Evolutionary conservation across 2,113 vertebrate species (phyloP).

Genomic region (Heliornis fulica): DNA sequence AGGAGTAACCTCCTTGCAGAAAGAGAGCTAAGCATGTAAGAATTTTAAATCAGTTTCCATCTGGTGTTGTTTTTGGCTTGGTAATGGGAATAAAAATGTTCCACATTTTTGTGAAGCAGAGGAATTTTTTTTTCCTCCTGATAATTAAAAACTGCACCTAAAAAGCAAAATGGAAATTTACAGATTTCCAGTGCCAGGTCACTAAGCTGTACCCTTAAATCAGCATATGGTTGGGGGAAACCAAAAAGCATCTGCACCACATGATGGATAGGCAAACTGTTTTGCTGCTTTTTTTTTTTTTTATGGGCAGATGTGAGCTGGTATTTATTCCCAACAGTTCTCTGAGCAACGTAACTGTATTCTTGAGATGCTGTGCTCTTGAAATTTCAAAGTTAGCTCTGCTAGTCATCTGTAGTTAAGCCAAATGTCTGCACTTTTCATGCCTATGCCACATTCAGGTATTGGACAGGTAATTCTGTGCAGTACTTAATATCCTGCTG

Average conservation of each 20-base stretch:
- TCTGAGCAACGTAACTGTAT: not conserved
- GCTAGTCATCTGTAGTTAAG: not conserved
- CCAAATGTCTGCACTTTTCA: not conserved
- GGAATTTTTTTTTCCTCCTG: not conserved
- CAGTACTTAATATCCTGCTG: not conserved
- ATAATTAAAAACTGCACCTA: not conserved
- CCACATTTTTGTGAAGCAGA: not conserved
- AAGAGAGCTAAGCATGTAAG: not conserved
- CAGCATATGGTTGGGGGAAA: not conserved
- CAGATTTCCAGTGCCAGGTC: not conserved
- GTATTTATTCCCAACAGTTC: not conserved
- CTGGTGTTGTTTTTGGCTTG: slow-evolving; percentile 25
- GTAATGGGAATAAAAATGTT: slow-evolving; percentile 17
- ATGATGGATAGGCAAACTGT: not conserved
- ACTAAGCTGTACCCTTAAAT: not conserved
- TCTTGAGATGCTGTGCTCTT: not conserved
- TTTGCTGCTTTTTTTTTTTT: too few relatives aligned
- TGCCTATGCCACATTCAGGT: accelerated
- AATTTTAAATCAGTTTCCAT: slow-evolving; percentile 53
- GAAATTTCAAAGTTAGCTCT: not conserved
- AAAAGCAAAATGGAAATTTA: not conserved
- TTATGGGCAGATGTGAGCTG: not conserved
- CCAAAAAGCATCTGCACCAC: not conserved
- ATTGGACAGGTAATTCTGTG: not conserved
- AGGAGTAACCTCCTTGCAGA: not conserved